Conservation (phyloP, 2,888 invertebrate genomes). For the Belgica antarctica region DNA sequence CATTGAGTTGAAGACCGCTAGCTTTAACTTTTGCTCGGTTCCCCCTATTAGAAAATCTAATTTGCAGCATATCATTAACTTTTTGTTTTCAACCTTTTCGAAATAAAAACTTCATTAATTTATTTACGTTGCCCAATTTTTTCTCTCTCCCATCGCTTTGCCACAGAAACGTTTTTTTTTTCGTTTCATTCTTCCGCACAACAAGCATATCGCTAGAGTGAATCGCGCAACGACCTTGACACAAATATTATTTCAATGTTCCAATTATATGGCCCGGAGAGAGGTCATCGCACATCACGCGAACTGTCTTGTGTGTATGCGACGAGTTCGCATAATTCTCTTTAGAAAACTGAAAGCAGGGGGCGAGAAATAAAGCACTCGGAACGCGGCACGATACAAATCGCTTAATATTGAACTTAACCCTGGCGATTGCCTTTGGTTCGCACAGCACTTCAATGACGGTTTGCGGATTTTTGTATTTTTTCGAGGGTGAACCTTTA, state of each 20-base stretch:
- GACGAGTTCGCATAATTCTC: background rate
- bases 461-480: too few relatives aligned
- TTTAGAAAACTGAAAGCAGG: background rate
- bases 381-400: slow-evolving; percentile 9
- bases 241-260: slow-evolving; percentile 44
- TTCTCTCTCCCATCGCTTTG: background rate
- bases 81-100: too few relatives aligned
- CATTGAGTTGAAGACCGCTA: background rate
- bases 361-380: slow-evolving; percentile 28
- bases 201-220: background rate
- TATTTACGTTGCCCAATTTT: background rate
- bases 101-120: background rate
- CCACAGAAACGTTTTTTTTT: background rate
- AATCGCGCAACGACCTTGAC: slow-evolving; percentile 36
- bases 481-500: background rate
- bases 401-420: slow-evolving; percentile 32
- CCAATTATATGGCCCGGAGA: slow-evolving; percentile 40
- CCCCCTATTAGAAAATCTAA: background rate
- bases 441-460: too few relatives aligned
- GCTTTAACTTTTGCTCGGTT: too few relatives aligned
- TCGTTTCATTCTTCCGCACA: slow-evolving; percentile 26
- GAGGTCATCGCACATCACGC: slow-evolving; percentile 38
- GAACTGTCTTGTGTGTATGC: background rate
- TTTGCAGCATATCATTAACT: background rate
- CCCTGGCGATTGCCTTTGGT: too few relatives aligned